Percentiles rank a stretch among this genome's conserved stretches.
Conservation (phyloP, 2,113 vertebrate genomes). For the Anthoscopus minutus region DNA sequence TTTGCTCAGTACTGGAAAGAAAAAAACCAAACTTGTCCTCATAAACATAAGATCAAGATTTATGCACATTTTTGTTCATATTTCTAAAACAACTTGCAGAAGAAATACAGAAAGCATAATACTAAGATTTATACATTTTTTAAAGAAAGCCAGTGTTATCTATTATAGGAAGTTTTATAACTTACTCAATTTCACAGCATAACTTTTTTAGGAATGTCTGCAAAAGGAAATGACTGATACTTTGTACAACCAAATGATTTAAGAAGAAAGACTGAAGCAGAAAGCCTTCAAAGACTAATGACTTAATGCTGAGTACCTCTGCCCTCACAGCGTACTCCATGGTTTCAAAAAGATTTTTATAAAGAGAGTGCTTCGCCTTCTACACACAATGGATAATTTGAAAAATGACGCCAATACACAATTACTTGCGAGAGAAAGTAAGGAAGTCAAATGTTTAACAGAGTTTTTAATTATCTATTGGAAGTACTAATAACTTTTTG, state of each 20-base stretch:
- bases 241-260: background rate
- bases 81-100: background rate
- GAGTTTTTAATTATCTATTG: background rate
- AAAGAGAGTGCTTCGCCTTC: background rate
- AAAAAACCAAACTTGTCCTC: slow-evolving; percentile 38
- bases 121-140: background rate
- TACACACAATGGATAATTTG: background rate
- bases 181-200: background rate
- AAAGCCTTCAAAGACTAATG: background rate
- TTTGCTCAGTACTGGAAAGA: slow-evolving; percentile 6
- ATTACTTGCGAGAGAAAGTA: background rate
- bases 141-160: background rate
- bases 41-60: slow-evolving; percentile 17
- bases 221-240: background rate
- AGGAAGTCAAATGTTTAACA: background rate
- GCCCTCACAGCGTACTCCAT: background rate
- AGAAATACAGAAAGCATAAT: background rate
- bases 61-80: background rate
- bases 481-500: background rate
- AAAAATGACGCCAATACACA: background rate
- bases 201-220: background rate
- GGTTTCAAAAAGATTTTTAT: background rate
- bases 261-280: background rate
- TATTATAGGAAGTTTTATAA: background rate
- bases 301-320: background rate